Evolutionary conservation across 2,113 vertebrate genomes (phyloP).

Genomic region (Periophthalmus modestus): DNA sequence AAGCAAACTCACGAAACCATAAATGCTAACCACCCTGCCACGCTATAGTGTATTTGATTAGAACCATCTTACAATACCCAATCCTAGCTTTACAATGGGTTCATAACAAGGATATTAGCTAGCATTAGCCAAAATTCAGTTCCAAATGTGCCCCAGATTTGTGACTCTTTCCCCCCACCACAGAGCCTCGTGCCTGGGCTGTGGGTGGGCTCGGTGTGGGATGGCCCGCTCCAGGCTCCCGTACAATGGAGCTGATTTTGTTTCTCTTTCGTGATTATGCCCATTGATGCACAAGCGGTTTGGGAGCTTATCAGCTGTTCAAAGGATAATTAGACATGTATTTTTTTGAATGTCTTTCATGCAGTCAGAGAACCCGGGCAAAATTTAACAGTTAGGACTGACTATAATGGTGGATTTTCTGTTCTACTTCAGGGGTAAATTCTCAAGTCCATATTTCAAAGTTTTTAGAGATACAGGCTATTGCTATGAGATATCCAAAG

Average conservation of each 20-base stretch:
- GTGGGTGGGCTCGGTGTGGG: constrained; percentile 31
- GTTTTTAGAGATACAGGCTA: too few relatives aligned
- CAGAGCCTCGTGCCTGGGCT: constrained; percentile 28
- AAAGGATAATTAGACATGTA: constrained; percentile 28
- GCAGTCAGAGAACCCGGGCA: neutral
- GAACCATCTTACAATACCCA: neutral
- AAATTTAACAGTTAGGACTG: neutral
- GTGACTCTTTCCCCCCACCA: constrained; percentile 51
- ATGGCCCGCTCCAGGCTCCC: neutral
- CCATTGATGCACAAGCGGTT: constrained; percentile 42
- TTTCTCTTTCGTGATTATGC: constrained; percentile 46
- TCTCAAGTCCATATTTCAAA: neutral
- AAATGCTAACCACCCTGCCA: too few relatives aligned
- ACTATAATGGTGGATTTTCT: neutral
- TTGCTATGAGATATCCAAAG: too few relatives aligned
- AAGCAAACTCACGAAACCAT: too few relatives aligned
- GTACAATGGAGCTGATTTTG: constrained; percentile 59
- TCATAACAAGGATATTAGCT: neutral
- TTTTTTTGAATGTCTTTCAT: constrained; percentile 4
- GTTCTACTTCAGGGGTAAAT: neutral
- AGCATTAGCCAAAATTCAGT: neutral
- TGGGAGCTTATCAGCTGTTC: constrained; percentile 26
- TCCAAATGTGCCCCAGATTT: constrained; percentile 32
- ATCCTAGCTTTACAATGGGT: constrained; percentile 13
- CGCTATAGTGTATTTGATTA: neutral